Evolutionary conservation across 2,113 vertebrate genomes (phyloP), one percentile per base, ranked within the genome.

Genomic region (Tenrec ecaudatus): DNA sequence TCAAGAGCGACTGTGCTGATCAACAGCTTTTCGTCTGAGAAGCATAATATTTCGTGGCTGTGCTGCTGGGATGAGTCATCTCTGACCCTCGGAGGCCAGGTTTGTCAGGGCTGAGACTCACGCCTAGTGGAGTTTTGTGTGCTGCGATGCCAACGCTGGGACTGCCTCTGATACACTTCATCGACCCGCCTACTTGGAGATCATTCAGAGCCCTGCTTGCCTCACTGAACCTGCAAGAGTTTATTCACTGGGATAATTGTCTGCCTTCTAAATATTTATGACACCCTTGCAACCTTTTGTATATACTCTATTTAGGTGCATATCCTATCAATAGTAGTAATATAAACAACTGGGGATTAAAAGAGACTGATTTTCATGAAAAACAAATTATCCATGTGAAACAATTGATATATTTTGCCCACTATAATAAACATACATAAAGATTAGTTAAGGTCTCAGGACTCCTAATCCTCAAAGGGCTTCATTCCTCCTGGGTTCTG

Each of bases 221-320:
- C 53, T 64, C 76, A 11, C 27, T 12, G n/a, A 80, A 20, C 6
- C 14, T 33, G 40, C 20, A 40, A 53, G 6, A 53, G 3, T 8
- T 27, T 11, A 64, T 23, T 62, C 66, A 12, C 27, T 20, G 3
- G 22, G 27, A 86, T 57, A 15, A 69, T 73, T 66, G 29, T 58
- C 43, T 43, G 17, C 22, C 31, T 83, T 78, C 78, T 11, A 9
- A 58, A 88, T 71, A 71, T 27, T 38, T 77, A 36, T 20, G 19
- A 1, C 0, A 9, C 31, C 23, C 11, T 31, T 40, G 40, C 62
- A 33, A 62, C 0, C 7, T 7, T 20, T 43, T 14, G 31, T 14
- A 60, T 33, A 25, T 36, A 60, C 14, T 66, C 43, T 29, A 4
- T 12, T 9, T 29, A 36, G 36, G 5, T 3, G 7, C 1, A 12